Percentiles rank a stretch among this genome's conserved stretches.
phyloP scores from a whole-genome alignment of 2,113 vertebrate genomes.

The Rhegmatorhina hoffmannsi region DNA sequence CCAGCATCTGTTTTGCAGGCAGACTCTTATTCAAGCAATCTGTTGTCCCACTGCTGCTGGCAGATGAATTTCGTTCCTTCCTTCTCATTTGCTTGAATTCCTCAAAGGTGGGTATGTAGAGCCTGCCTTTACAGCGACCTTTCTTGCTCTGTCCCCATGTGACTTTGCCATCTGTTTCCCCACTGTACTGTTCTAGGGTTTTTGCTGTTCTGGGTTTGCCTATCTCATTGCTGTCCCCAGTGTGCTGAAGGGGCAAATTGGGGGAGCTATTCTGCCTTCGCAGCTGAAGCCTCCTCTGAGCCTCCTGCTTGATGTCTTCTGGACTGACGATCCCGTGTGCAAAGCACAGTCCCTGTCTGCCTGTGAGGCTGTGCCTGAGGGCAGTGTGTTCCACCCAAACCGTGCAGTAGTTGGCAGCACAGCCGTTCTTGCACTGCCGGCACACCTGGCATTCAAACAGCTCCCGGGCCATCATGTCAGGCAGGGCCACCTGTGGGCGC shows the following conservation, averaged over 20 bases:
- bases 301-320: slow-evolving; percentile 86
- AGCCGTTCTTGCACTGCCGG: slow-evolving; percentile 1
- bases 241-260: slow-evolving; percentile 69
- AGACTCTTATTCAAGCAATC: background rate
- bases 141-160: slow-evolving; percentile 41
- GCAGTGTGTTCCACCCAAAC: slow-evolving; percentile 18
- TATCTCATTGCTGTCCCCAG: slow-evolving; percentile 54
- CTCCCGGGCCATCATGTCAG: slow-evolving; percentile 23
- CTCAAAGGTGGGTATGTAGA: slow-evolving; percentile 88
- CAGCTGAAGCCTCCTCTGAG: slow-evolving; percentile 80
- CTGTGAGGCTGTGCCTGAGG: slow-evolving; percentile 8
- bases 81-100: slow-evolving; percentile 88
- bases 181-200: slow-evolving; percentile 28
- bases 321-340: slow-evolving; percentile 73
- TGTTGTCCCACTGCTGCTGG: background rate
- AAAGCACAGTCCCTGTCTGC: slow-evolving; percentile 34
- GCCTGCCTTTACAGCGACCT: slow-evolving; percentile 64
- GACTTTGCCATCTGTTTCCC: slow-evolving; percentile 5
- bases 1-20: background rate
- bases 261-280: slow-evolving; percentile 86
- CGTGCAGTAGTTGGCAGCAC: slow-evolving; percentile 16
- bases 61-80: slow-evolving; percentile 60
- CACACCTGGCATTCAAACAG: slow-evolving; percentile 32
- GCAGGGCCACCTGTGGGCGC: slow-evolving; percentile 69
- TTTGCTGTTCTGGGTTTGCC: slow-evolving; percentile 77